A percentile compares a stretch with the other conserved stretches of the same genome.
phyloP scores from a whole-genome alignment of 2,113 vertebrate species.

The Bettongia penicillata region DNA sequence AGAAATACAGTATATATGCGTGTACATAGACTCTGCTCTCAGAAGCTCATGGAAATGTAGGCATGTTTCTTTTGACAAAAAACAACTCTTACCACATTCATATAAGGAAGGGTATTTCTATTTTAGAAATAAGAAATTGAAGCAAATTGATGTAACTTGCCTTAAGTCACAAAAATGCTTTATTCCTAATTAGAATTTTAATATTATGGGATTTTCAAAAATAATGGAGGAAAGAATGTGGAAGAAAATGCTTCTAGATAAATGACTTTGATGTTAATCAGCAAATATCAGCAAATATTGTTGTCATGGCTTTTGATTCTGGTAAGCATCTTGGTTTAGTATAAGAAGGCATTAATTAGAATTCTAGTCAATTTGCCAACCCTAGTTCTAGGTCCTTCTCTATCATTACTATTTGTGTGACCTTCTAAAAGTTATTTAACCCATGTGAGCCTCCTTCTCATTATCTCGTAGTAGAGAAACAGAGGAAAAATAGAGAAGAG shows the following conservation, averaged over 20 bases:
- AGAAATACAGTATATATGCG: not conserved
- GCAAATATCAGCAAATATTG: conserved; percentile 31
- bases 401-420: not conserved
- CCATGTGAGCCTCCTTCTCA: not conserved
- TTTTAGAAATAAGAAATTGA: not conserved
- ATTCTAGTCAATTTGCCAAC: not conserved
- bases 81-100: not conserved
- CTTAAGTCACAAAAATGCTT: conserved; percentile 4
- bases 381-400: not conserved
- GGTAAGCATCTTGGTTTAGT: not conserved
- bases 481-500: not conserved
- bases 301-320: not conserved
- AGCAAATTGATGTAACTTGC: not conserved
- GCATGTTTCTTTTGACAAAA: not conserved
- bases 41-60: not conserved
- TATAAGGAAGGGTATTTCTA: not conserved
- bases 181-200: conserved; percentile 13
- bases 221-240: conserved; percentile 35
- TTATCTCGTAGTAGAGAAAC: not conserved
- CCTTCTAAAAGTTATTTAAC: not conserved
- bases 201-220: conserved; percentile 39
- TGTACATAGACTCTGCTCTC: not conserved
- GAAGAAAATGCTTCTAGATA: conserved; percentile 32
- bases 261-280: conserved; percentile 40
- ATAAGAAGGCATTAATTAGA: conserved; percentile 3